Percentiles rank a stretch among this genome's conserved stretches.
Evolutionary conservation across 92 coral and sea anemone genomes (phyloP).

Genomic region (Zoanthus sansibaricus): DNA sequence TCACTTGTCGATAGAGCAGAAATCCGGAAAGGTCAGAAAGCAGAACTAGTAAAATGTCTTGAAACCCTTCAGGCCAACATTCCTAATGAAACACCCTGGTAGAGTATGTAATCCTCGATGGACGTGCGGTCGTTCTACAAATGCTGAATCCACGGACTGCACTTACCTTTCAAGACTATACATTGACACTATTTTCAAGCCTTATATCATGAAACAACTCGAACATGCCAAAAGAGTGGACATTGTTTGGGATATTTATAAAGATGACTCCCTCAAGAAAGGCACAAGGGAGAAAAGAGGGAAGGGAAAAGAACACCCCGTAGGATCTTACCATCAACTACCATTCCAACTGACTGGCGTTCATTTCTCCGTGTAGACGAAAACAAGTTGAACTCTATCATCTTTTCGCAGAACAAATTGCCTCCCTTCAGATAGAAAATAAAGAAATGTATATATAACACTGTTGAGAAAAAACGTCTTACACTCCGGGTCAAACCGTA

Average conservation of each 20-base stretch:
- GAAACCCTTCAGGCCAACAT: not conserved
- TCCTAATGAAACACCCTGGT: conserved; percentile 6
- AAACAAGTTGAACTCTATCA: conserved; percentile 15
- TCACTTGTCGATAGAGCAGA: conserved; percentile 21
- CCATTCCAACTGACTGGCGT: conserved; percentile 9
- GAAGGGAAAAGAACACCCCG: conserved; percentile 33
- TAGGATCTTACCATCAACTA: conserved; percentile 10
- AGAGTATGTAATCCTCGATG: conserved; percentile 33
- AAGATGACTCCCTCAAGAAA: not conserved
- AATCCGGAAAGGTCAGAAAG: conserved; percentile 45
- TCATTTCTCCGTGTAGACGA: not conserved
- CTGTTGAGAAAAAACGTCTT: conserved; percentile 7
- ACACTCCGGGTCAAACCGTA: not conserved
- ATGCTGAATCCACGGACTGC: conserved; percentile 26
- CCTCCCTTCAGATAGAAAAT: not conserved
- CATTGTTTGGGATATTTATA: conserved; percentile 61
- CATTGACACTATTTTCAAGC: conserved; percentile 38
- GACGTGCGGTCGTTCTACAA: conserved; percentile 21
- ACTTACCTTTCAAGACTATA: conserved; percentile 30
- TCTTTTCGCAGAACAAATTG: conserved; percentile 14
- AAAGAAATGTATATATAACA: conserved; percentile 33
- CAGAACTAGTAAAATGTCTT: conserved; percentile 23
- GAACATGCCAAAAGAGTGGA: conserved; percentile 52
- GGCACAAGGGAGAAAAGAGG: conserved; percentile 39
- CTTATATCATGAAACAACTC: conserved; percentile 57